Evolutionary conservation across 2,888 invertebrate species (phyloP), one percentile per base, ranked within the genome.

Genomic region (Xestobium rufovillosum): DNA sequence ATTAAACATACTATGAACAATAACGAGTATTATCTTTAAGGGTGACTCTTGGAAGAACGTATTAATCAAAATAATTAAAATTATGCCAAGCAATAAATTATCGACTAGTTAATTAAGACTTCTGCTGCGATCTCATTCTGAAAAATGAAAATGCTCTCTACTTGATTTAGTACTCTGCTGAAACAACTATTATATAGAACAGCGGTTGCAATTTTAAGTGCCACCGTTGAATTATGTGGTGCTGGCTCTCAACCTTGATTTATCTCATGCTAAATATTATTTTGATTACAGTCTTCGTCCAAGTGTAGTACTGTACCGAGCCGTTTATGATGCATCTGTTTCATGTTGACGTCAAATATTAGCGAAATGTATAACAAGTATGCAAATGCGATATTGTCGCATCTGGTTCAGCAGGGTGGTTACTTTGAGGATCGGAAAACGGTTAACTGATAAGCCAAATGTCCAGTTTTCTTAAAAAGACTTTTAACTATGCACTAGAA

Each of bases 121-220:
- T 36, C 39, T 29, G 45, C 45, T 39, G 48, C 41, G 36, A 37
- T 39, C 41, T 35, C 34, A 37, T 29, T 36, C 26, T 37, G 39
- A 33, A 36, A 29, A 39, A 43, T 45, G 48, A 49, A 47, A 45
- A 43, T 38, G 34, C 34, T 26, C 26, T 36, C 16, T 34, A 29
- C 38, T 38, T 54, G 54, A 54, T 54, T 51, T 52, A 54, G 43
- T 45, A 38, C 34, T 43, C 41, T 37, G 52, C 45, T 52, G 54
- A 54, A 54, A 54, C 41, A 47, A 52, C 54, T 49, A 53, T 53
- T 52, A 52, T 47, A 51, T 51, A 50, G 54, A 52, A 49, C 48
- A 49, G 53, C 50, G 50, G 51, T 53, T 53, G 54, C 54, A 55
- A 53, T 55, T 53, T 53, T 46, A 51, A 47, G 44, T 53, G 54